Conservation (phyloP, 2,888 invertebrate genomes). For the Acrobasis suavella region DNA sequence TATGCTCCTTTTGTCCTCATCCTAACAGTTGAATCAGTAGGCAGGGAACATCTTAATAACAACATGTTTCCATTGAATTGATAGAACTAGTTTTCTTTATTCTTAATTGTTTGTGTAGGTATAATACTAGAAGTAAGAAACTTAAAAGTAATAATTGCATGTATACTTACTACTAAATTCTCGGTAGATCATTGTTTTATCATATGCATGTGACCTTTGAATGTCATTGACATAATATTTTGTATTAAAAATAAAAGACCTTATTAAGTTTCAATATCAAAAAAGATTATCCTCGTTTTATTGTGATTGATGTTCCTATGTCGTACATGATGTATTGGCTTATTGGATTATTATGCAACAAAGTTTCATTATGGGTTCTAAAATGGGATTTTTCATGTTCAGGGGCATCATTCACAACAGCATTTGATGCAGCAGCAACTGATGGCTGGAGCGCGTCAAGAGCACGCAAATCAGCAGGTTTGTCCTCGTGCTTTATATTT, state of each 20-base stretch:
- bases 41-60: background rate
- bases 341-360: conserved; percentile 2
- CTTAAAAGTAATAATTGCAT: background rate
- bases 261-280: background rate
- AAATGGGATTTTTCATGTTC: conserved; percentile 31
- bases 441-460: conserved; percentile 65
- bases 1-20: too few species aligned
- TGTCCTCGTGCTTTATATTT: conserved; percentile 25
- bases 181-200: conserved; percentile 2
- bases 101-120: too few species aligned
- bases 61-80: background rate
- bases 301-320: conserved; percentile 33
- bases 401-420: conserved; percentile 78
- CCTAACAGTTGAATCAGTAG: too few species aligned
- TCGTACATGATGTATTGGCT: conserved; percentile 22
- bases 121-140: too few species aligned
- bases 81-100: background rate
- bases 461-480: conserved; percentile 76
- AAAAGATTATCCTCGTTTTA: background rate
- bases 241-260: background rate
- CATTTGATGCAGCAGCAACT: conserved; percentile 80
- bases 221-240: background rate
- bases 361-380: conserved; percentile 17
- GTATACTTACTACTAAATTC: background rate
- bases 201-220: conserved; percentile 8